These are phyloP conservation scores for Holacanthus passer DNA, from an alignment of 2,113 vertebrate species.

Conservation along the genomic window DNA sequence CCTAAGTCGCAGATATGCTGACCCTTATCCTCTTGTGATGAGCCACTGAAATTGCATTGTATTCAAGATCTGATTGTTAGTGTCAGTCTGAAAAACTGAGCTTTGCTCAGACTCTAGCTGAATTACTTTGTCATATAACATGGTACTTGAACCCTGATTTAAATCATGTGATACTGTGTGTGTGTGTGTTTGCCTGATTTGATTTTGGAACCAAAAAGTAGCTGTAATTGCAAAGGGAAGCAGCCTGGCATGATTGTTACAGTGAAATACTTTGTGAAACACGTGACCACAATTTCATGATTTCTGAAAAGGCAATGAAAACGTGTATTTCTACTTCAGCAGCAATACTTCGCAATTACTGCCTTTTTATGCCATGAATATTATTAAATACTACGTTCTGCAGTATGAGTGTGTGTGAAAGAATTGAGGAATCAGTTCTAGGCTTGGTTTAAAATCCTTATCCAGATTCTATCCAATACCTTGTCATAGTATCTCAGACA, in stretches of 20 bases:
- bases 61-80: background rate
- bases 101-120: background rate
- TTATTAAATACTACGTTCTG: too few relatives aligned
- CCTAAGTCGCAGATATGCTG: background rate
- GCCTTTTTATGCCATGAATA: too few relatives aligned
- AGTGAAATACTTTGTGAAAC: too few relatives aligned
- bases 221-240: background rate
- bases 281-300: too few relatives aligned
- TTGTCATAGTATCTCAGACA: slow-evolving; percentile 86
- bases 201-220: background rate
- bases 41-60: background rate
- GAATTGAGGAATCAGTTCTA: background rate
- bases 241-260: too few relatives aligned
- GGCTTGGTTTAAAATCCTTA: background rate
- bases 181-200: background rate
- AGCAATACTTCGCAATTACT: too few relatives aligned
- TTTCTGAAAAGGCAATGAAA: too few relatives aligned
- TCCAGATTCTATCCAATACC: slow-evolving; percentile 64
- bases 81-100: background rate
- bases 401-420: background rate
- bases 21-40: background rate
- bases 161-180: background rate
- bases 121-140: background rate
- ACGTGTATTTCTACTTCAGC: too few relatives aligned
- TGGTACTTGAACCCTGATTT: background rate